Evolutionary conservation across 2,888 invertebrate genomes (phyloP).

Genomic region (Plebejus melissa): DNA sequence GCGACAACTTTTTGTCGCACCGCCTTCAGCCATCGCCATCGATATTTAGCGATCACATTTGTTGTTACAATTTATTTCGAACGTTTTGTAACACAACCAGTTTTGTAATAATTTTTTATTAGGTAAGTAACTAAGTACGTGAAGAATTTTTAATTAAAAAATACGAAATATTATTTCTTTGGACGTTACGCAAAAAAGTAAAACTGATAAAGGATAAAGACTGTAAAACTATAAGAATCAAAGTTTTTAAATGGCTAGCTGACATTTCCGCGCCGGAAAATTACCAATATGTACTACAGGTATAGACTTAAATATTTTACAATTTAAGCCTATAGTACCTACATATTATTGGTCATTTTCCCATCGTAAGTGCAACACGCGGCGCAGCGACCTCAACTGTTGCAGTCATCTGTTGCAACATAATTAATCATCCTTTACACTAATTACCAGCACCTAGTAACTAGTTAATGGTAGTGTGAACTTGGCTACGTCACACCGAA

Average conservation of each 20-base stretch:
- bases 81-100: neutral
- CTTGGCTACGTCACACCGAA: neutral
- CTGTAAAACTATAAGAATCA: too few relatives aligned
- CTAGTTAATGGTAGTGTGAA: neutral
- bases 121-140: neutral
- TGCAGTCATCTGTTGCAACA: neutral
- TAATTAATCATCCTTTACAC: neutral
- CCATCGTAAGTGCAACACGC: neutral
- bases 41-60: neutral
- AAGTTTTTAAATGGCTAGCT: too few relatives aligned
- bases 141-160: neutral
- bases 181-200: too few relatives aligned
- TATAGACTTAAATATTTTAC: too few relatives aligned
- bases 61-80: neutral
- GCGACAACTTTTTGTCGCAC: neutral
- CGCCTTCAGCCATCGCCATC: neutral
- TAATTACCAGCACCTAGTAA: neutral
- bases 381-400: neutral
- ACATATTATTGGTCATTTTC: too few relatives aligned
- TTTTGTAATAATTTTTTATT: neutral
- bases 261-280: too few relatives aligned
- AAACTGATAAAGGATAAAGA: too few relatives aligned
- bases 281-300: too few relatives aligned
- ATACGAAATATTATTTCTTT: too few relatives aligned
- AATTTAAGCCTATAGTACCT: too few relatives aligned